Conservation (phyloP, 2,797 vertebrate genomes). For the Sitta carolinensis region DNA sequence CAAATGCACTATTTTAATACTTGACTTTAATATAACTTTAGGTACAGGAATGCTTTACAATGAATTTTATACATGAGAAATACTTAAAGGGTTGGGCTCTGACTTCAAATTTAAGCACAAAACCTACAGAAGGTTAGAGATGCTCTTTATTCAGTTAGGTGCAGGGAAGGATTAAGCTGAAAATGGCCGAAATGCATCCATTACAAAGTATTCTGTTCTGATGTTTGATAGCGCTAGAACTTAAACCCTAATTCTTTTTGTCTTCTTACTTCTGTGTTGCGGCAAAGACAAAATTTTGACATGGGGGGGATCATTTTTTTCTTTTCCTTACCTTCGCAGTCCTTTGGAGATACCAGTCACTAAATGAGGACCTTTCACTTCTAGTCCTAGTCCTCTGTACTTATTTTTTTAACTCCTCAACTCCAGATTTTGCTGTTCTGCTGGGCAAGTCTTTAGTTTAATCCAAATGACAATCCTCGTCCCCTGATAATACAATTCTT, state of each 20-base stretch:
- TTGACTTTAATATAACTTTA: not conserved
- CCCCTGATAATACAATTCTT: constrained; percentile 39
- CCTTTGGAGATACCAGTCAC: constrained; percentile 36
- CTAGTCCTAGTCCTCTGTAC: constrained; percentile 24
- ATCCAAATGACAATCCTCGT: constrained; percentile 46
- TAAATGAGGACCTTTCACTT: constrained; percentile 39
- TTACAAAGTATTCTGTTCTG: not conserved
- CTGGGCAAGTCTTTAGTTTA: constrained; percentile 54
- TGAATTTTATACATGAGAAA: not conserved
- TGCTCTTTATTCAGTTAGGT: not conserved
- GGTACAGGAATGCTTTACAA: not conserved
- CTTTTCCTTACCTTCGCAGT: constrained; percentile 44
- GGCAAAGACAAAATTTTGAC: constrained; percentile 11
- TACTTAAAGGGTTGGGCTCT: not conserved
- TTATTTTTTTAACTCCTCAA: constrained; percentile 50
- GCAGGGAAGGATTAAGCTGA: not conserved
- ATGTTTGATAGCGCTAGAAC: not conserved
- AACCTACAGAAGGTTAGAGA: not conserved
- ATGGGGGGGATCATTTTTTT: not conserved
- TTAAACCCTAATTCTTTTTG: not conserved
- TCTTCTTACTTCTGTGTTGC: not conserved
- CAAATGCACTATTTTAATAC: not conserved
- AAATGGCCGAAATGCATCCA: not conserved
- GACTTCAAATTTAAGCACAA: not conserved
- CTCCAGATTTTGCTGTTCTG: constrained; percentile 53